Conservation (phyloP, 2,888 invertebrate species). For the Thereva nobilitata region DNA sequence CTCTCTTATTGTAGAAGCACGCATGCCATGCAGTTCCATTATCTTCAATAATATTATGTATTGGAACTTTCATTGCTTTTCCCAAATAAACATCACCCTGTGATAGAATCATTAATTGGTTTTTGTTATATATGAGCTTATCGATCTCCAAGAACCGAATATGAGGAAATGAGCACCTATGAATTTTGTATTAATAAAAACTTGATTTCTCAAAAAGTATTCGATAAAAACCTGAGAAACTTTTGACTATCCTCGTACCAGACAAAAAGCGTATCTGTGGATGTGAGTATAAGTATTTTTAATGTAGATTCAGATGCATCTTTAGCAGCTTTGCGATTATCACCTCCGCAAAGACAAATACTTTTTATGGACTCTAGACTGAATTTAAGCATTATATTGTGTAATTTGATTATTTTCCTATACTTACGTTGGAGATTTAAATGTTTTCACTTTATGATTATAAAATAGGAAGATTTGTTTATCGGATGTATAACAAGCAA, state of each 20-base stretch:
- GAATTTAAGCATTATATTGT: not conserved
- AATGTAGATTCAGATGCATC: too few species aligned
- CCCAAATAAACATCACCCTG: slow-evolving; percentile 53
- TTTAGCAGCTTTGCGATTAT: not conserved
- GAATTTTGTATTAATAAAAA: not conserved
- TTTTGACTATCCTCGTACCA: slow-evolving; percentile 44
- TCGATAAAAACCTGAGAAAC: slow-evolving; percentile 50
- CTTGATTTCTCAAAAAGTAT: not conserved
- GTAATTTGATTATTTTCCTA: slow-evolving; percentile 26
- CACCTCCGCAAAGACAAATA: slow-evolving; percentile 39
- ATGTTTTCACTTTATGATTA: slow-evolving; percentile 49
- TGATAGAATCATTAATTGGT: slow-evolving; percentile 53
- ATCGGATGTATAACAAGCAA: slow-evolving; percentile 49
- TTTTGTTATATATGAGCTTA: slow-evolving; percentile 50
- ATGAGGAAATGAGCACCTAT: slow-evolving; percentile 37
- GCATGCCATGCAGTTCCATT: slow-evolving; percentile 29
- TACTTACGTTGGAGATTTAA: slow-evolving; percentile 54
- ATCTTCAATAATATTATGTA: slow-evolving; percentile 50
- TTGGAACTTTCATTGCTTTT: slow-evolving; percentile 56
- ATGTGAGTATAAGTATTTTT: too few species aligned
- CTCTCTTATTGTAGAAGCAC: slow-evolving; percentile 50
- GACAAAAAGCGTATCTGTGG: too few species aligned
- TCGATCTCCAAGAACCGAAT: slow-evolving; percentile 48
- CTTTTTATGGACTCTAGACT: slow-evolving; percentile 53
- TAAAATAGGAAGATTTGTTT: slow-evolving; percentile 51